A percentile compares a stretch with the other conserved stretches of the same genome.
Conservation (phyloP, 1,140 invertebrate species). For the Cephus cinctus region DNA sequence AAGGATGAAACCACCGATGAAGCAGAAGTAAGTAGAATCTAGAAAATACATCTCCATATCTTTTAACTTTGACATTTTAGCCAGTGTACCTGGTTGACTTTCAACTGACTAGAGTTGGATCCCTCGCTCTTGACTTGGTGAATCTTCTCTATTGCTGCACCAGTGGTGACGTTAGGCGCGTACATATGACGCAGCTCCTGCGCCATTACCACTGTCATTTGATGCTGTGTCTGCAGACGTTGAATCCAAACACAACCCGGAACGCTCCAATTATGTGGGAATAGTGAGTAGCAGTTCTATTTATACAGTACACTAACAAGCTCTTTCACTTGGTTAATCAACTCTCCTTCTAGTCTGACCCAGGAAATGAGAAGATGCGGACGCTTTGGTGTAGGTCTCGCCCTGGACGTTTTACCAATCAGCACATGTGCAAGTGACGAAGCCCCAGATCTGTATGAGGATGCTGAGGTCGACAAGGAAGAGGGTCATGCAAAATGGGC, state of each 20-base stretch:
- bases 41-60: slow-evolving; percentile 1
- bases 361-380: slow-evolving; percentile 66
- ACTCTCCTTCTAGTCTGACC: slow-evolving; percentile 51
- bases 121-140: slow-evolving; percentile 66
- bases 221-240: slow-evolving; percentile 53
- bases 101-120: slow-evolving; percentile 68
- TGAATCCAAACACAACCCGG: slow-evolving; percentile 50
- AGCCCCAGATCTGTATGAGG: slow-evolving; percentile 68
- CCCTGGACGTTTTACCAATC: slow-evolving; percentile 70
- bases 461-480: slow-evolving; percentile 38
- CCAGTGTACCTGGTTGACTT: slow-evolving; percentile 68
- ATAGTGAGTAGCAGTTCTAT: slow-evolving; percentile 55
- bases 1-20: slow-evolving; percentile 56
- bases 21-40: slow-evolving; percentile 49
- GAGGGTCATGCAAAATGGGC: slow-evolving; percentile 21
- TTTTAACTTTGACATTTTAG: slow-evolving; percentile 35
- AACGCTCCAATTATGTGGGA: slow-evolving; percentile 54
- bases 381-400: slow-evolving; percentile 66
- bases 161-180: slow-evolving; percentile 59
- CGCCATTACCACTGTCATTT: slow-evolving; percentile 61
- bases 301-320: no score
- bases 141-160: slow-evolving; percentile 69
- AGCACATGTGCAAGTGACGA: slow-evolving; percentile 69
- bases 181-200: slow-evolving; percentile 60
- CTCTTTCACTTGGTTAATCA: slow-evolving; percentile 7